phyloP scores from a whole-genome alignment of 2,888 invertebrate genomes.

The Lottia gigantea region DNA sequence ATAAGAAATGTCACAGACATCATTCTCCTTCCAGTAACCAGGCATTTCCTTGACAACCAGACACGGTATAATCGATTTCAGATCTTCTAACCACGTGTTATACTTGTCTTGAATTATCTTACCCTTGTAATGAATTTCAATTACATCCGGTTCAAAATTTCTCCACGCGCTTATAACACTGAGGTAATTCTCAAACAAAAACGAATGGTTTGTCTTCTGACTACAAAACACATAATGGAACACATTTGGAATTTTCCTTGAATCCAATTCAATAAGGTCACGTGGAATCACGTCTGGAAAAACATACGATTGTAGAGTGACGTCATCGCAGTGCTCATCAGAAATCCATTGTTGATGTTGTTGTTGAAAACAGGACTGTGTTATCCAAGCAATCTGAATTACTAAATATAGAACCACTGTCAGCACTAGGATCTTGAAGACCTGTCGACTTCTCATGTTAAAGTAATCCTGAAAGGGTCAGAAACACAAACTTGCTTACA shows the following conservation, averaged over 20 bases:
- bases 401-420: no score
- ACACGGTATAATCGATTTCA: constrained; percentile 46
- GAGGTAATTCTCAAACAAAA: constrained; percentile 58
- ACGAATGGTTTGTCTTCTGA: constrained; percentile 34
- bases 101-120: constrained; percentile 38
- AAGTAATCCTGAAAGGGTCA: no score
- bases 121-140: constrained; percentile 47
- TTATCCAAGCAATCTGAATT: no score
- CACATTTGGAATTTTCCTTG: constrained; percentile 35
- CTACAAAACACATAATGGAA: constrained; percentile 60
- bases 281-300: constrained; percentile 9
- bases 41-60: constrained; percentile 40
- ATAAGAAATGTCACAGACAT: constrained; percentile 36
- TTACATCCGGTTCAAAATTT: constrained; percentile 51
- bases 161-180: constrained; percentile 57
- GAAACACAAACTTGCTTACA: no score
- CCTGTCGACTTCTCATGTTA: no score
- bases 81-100: constrained; percentile 53
- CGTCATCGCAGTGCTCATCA: no score
- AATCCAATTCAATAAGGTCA: constrained; percentile 28
- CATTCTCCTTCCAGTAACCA: constrained; percentile 33
- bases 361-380: no score
- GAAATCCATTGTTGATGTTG: no score
- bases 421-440: no score
- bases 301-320: background rate